Evolutionary conservation across 30 jellyfish, hydroid and myxozoan genomes (phyloP).

Genomic region (Nemopilema nomurai): DNA sequence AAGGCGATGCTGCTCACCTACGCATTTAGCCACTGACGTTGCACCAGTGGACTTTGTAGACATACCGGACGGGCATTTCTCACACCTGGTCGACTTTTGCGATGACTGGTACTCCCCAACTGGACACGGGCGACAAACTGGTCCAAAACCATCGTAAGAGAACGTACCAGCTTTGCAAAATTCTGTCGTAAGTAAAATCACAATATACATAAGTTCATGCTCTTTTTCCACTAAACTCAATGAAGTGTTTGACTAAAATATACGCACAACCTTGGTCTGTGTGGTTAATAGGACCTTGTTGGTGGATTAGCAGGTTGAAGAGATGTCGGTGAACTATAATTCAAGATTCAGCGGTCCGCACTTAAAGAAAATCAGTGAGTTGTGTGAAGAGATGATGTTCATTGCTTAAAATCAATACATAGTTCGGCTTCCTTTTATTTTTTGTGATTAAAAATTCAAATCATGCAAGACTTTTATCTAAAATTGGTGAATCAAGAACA

Average conservation of each 20-base stretch:
- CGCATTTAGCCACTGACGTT: conserved; percentile 40
- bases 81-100: conserved; percentile 52
- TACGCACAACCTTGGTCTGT: background rate
- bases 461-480: too few relatives aligned
- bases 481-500: too few relatives aligned
- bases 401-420: too few relatives aligned
- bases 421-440: too few relatives aligned
- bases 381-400: too few relatives aligned
- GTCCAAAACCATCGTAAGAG: conserved; percentile 85
- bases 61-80: conserved; percentile 65
- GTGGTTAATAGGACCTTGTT: too few relatives aligned
- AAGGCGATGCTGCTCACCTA: conserved; percentile 52
- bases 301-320: too few relatives aligned
- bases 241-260: background rate
- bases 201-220: background rate
- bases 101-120: conserved; percentile 81
- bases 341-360: too few relatives aligned
- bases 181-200: conserved; percentile 15
- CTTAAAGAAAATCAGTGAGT: too few relatives aligned
- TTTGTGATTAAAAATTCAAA: too few relatives aligned
- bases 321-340: too few relatives aligned
- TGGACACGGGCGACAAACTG: conserved; percentile 89
- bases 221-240: background rate
- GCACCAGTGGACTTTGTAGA: conserved; percentile 81
- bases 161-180: conserved; percentile 81